These are phyloP conservation scores for Microchrysa polita DNA, from an alignment of 2,888 invertebrate species.

Conservation along the genomic window DNA sequence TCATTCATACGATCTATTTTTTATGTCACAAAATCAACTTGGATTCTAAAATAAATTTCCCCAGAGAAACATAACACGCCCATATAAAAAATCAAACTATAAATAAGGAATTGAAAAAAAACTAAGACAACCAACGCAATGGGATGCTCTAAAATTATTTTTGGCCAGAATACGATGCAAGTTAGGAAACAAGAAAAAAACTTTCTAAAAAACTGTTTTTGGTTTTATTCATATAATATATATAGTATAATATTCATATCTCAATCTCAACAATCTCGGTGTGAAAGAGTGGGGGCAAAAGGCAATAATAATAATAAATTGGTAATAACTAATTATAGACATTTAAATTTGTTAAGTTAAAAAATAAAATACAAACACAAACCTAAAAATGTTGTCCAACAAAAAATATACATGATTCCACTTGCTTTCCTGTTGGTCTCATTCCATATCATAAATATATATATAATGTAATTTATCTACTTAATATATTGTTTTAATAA, in stretches of 20 bases:
- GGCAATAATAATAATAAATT: conserved; percentile 26
- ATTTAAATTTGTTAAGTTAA: neutral
- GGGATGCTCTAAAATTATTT: conserved; percentile 31
- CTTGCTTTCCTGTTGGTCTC: too few relatives aligned
- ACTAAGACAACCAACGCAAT: conserved; percentile 32
- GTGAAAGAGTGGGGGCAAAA: conserved; percentile 19
- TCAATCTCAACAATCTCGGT: conserved; percentile 31
- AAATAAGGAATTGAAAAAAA: conserved; percentile 7
- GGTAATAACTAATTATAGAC: too few relatives aligned
- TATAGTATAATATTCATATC: conserved; percentile 17
- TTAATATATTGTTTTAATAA: conserved; percentile 10
- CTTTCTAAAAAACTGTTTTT: conserved; percentile 27
- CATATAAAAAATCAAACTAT: conserved; percentile 22
- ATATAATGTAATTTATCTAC: neutral
- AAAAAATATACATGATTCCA: too few relatives aligned
- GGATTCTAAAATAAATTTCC: too few relatives aligned
- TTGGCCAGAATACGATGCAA: conserved; percentile 43
- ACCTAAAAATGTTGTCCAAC: conserved; percentile 5
- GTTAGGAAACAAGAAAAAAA: conserved; percentile 44
- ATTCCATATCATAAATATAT: conserved; percentile 22
- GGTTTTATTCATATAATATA: neutral
- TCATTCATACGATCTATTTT: too few relatives aligned
- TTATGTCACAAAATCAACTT: conserved; percentile 17
- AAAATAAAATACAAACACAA: conserved; percentile 35
- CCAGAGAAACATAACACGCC: too few relatives aligned